phyloP scores from a whole-genome alignment of 2,797 vertebrate genomes.

The Xyrichtys novacula region DNA sequence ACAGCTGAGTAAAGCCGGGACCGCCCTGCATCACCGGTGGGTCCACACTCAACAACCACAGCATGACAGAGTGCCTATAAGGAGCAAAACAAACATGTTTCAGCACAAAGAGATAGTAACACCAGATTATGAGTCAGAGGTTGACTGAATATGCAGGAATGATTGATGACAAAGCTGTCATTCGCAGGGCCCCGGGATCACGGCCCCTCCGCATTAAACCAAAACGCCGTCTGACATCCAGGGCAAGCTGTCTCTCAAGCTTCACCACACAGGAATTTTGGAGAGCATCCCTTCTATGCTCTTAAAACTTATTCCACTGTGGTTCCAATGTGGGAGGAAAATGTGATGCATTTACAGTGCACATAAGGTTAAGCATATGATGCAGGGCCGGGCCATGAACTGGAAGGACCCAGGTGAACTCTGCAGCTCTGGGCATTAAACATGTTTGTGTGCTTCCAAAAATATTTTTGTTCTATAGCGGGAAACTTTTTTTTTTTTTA shows the following conservation, averaged over 20 bases:
- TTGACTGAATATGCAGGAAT: conserved; percentile 74
- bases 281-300: conserved; percentile 58
- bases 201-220: conserved; percentile 53
- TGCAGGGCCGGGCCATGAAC: conserved; percentile 11
- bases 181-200: conserved; percentile 67
- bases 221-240: conserved; percentile 49
- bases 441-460: neutral
- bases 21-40: conserved; percentile 42
- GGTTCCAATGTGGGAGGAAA: conserved; percentile 58
- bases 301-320: conserved; percentile 68
- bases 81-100: conserved; percentile 75
- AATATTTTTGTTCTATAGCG: neutral
- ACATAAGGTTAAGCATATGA: conserved; percentile 31
- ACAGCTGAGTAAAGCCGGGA: conserved; percentile 70
- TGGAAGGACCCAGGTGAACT: conserved; percentile 22
- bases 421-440: neutral
- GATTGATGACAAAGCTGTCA: conserved; percentile 80
- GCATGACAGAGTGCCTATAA: conserved; percentile 70
- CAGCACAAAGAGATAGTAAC: conserved; percentile 65
- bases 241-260: conserved; percentile 66
- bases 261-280: conserved; percentile 71
- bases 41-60: conserved; percentile 55
- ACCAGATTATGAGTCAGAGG: conserved; percentile 71
- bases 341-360: conserved; percentile 47
- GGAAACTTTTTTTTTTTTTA: conserved; percentile 6